phyloP scores from a whole-genome alignment of 2,113 vertebrate species.

The Notechis scutatus region DNA sequence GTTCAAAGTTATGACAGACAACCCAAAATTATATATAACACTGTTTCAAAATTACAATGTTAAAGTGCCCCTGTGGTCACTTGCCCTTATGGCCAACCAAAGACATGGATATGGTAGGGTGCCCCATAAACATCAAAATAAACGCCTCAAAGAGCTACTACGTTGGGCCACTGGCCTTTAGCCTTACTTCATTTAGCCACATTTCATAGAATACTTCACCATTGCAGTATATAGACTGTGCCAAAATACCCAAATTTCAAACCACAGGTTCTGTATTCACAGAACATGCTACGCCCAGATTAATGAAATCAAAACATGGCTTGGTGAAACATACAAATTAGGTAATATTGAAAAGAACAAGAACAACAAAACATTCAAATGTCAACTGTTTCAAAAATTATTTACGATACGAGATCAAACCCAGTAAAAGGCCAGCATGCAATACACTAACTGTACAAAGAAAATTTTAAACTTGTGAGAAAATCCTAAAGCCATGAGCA shows the following conservation, averaged over 20 bases:
- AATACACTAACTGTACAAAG: neutral
- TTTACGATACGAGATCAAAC: neutral
- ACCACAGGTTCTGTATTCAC: neutral
- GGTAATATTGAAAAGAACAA: neutral
- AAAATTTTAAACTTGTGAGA: neutral
- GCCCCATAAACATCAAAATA: neutral
- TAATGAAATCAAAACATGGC: neutral
- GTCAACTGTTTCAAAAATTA: neutral
- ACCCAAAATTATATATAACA: neutral
- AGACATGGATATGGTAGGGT: neutral
- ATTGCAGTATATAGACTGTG: neutral
- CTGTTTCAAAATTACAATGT: neutral
- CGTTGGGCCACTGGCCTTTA: neutral
- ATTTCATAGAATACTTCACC: neutral
- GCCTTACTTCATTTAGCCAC: neutral
- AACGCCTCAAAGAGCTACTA: neutral
- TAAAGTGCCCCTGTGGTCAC: neutral
- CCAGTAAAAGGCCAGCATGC: neutral
- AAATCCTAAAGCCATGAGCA: neutral
- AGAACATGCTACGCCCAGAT: neutral
- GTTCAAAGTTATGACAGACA: neutral
- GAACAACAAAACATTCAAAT: neutral
- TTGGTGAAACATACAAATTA: neutral
- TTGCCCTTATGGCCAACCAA: neutral
- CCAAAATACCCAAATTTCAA: neutral